Base-by-base conservation (phyloP, 2,888 invertebrate species). In the Tinea semifulvella region DNA sequence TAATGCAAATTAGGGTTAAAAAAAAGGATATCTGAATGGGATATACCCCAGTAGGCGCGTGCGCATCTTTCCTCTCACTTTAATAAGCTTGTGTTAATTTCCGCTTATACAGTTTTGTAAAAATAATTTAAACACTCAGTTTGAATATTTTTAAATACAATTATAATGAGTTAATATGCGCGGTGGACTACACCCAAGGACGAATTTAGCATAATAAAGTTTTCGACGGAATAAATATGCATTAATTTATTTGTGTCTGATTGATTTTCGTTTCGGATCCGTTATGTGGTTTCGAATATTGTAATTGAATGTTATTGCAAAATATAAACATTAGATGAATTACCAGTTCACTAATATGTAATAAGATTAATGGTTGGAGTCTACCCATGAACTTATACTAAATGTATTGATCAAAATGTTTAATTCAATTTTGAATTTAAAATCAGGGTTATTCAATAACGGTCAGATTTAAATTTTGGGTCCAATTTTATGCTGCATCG, bases 141-240 rank as follows among this genome's bases (percentile, higher is more conserved):
- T 65, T 58, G 67, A 70, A 75, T 76, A 72, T 53, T 74, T 76
- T 75, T 66, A 61, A 73, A 77, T 73, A 18, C 68, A 72, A 76
- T 76, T 69, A 73, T 58, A 55, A 54, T 55, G 55, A 55, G 56
- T 61, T 63, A 65, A 63, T 57, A 56, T 57, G 66, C 18, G 20
- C 6, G 5, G 63, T 57, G 61, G 35, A 53, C 52, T 57, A 58
- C 28, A 54, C 47, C 63, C 76, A 75, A 76, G 76, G 76, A 73
- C 77, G 73, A 72, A 65, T 67, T 74, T 75, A 65, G 71, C 71
- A 73, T 76, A 68, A 31, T 31, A 31, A 31, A 31, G 14, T 31
- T 11, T 31, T 14, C 31, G 13, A 14, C 13, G 11, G 31, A 31
- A 31, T 31, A 31, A 31, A 14, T 31, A 31, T 14, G 31, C 31